These are phyloP conservation scores for Eurosta solidaginis DNA, from an alignment of 1,140 invertebrate genomes.

Conservation along the genomic window DNA sequence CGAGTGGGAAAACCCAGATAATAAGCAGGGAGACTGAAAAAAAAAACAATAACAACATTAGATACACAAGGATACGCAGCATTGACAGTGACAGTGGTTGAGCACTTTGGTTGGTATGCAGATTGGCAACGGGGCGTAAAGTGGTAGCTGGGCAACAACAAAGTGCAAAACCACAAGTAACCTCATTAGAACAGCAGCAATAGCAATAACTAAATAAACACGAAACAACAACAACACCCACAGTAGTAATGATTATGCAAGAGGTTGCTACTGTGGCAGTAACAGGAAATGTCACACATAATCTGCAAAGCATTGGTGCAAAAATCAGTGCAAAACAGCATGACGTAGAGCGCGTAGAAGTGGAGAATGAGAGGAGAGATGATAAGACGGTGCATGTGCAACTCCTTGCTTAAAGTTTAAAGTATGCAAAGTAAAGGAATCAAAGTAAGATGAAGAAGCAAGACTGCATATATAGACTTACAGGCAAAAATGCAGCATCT, in stretches of 20 bases:
- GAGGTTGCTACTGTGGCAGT: not conserved
- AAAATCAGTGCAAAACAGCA: not conserved
- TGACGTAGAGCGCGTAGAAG: too few relatives aligned
- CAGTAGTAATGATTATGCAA: not conserved
- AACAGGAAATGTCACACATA: slow-evolving; percentile 17
- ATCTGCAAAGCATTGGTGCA: not conserved
- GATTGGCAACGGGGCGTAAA: not conserved
- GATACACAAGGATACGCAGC: not conserved
- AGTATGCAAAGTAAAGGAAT: too few relatives aligned
- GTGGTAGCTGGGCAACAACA: not conserved
- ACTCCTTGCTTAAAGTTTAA: too few relatives aligned
- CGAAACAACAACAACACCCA: not conserved
- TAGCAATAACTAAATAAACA: not conserved
- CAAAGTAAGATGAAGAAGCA: too few relatives aligned
- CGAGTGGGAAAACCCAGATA: not conserved
- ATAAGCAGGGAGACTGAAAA: not conserved
- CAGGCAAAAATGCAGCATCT: too few relatives aligned
- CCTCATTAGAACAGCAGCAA: not conserved
- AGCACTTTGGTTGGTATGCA: not conserved
- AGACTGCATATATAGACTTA: too few relatives aligned
- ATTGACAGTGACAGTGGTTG: not conserved
- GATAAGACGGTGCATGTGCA: not conserved
- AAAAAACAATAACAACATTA: not conserved
- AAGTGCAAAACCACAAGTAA: not conserved
- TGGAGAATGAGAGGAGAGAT: too few relatives aligned